Base-by-base conservation (phyloP, 2,113 vertebrate species). In the Ariopsis seemanni region DNA sequence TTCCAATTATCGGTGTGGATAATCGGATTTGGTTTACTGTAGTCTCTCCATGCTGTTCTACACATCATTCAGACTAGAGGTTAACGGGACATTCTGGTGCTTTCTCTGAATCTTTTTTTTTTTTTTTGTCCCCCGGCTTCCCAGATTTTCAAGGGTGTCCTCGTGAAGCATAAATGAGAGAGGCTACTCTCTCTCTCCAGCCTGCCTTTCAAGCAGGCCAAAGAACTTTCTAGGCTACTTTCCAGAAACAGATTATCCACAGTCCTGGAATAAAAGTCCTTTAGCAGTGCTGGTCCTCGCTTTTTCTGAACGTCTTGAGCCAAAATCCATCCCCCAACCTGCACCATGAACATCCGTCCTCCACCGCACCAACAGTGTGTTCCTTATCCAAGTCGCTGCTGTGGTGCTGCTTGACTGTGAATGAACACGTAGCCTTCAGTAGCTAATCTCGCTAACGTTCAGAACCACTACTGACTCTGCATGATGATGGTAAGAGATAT, bases 41-140 rank as follows among this genome's bases (percentile, higher is more conserved):
- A 88, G 84, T 62, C 57, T 50, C 22, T n/a, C 63, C 62, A 65
- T 71, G 67, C 84, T 86, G 82, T 83, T 84, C 60, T 81, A 84
- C 62, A 62, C 87, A 82, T 90, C 74, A n/a, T 88, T 88, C 57
- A 72, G 34, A 79, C 65, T 83, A 75, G 77, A 89, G 79, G 81
- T 79, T 58, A 78, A 63, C 78, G 63, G 85, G 85, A 85, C 82
- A 85, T 83, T 74, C 65, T 72, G 85, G 86, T 27, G 50, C 86
- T 85, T 89, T 86, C 72, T 89, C 48, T 1, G 10, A 55, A 75
- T n/a, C 15, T 12, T 48, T 57, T 20, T 42, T 34, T 20, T 42
- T 34, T 55, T 18, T 6, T 18, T 15, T 65, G n/a, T 22, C 58
- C 69, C 27, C 75, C 50, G 58, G 42, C 7, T 34, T 81, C 27